Evolutionary conservation across 2,113 vertebrate species (phyloP), one percentile per base, ranked within the genome.

Genomic region (Aramus guarauna): DNA sequence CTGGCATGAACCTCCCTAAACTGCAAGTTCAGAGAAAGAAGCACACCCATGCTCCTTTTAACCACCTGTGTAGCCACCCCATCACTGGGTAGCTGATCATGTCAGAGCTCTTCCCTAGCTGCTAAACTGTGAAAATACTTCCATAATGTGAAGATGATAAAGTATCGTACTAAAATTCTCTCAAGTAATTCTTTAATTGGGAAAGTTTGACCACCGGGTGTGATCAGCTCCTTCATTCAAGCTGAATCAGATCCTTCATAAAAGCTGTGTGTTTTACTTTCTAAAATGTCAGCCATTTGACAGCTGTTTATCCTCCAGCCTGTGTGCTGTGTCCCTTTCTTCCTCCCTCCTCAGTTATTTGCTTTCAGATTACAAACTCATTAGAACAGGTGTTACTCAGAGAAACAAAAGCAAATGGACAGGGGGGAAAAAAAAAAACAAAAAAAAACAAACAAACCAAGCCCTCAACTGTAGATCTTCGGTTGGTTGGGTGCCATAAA

Each of bases 271-370:
- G 60, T 43, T 91, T 48, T 64, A 9, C 69, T 90, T 82, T 82
- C 73, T 78, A 22, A 56, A 85, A 43, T 26, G 63, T 21, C 90
- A 66, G 89, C 91, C 73, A 66, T 88, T 95, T 76, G 59, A 79
- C 97, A 97, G 96, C 95, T 97, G 97, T 53, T 95, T 82, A 82
- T 87, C 92, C 94, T 79, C 91, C 88, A 64, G 77, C 53, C 47
- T 45, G 30, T 36, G 75, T 26, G 34, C 72, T 76, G 48, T 60
- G 87, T 75, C 89, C 81, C 58, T 85, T 95, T 95, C 92, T 95
- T 91, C 81, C 89, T 95, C 62, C 91, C 87, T 91, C 77, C 89
- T 53, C 69, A 88, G 84, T 90, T 96, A 94, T 97, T 97, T 96
- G 84, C 95, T 95, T 95, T 96, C 83, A 76, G 95, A 97, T 92